Percentiles rank a stretch among this genome's conserved stretches.
Conservation (phyloP, 2,888 invertebrate species). For the Drosophila subquinaria region DNA sequence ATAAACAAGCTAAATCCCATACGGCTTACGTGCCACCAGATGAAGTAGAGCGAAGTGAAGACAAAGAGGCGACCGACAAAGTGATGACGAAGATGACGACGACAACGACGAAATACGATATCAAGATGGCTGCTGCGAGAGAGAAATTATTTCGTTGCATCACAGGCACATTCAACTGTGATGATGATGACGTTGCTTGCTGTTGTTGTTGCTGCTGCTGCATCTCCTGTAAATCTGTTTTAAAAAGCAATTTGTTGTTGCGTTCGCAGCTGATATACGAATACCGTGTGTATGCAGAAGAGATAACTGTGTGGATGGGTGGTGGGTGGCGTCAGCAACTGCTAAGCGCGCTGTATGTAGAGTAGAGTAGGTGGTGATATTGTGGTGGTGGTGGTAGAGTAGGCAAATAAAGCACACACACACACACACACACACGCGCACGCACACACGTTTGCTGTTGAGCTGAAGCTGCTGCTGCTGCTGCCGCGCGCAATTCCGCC, state of each 20-base stretch:
- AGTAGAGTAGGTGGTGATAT: conserved; percentile 61
- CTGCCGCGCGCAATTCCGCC: conserved; percentile 80
- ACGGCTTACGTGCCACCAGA: conserved; percentile 61
- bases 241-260: conserved; percentile 70
- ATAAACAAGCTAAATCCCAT: conserved; percentile 55
- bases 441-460: conserved; percentile 69
- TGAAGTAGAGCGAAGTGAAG: conserved; percentile 24
- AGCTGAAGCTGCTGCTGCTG: conserved; percentile 68
- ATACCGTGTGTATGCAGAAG: conserved; percentile 71
- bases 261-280: conserved; percentile 82
- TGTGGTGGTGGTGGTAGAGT: conserved; percentile 42
- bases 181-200: conserved; percentile 8
- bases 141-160: conserved; percentile 37
- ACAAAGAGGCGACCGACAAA: not conserved
- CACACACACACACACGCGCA: conserved; percentile 35
- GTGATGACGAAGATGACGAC: conserved; percentile 2
- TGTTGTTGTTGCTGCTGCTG: conserved; percentile 2
- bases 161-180: conserved; percentile 45
- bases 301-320: conserved; percentile 69
- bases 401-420: conserved; percentile 43
- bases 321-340: conserved; percentile 70
- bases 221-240: conserved; percentile 66
- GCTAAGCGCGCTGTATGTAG: conserved; percentile 75
- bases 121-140: conserved; percentile 16
- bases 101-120: conserved; percentile 11